These are phyloP conservation scores for Volucella bombylans DNA, from an alignment of 2,888 invertebrate species.

Conservation along the genomic window DNA sequence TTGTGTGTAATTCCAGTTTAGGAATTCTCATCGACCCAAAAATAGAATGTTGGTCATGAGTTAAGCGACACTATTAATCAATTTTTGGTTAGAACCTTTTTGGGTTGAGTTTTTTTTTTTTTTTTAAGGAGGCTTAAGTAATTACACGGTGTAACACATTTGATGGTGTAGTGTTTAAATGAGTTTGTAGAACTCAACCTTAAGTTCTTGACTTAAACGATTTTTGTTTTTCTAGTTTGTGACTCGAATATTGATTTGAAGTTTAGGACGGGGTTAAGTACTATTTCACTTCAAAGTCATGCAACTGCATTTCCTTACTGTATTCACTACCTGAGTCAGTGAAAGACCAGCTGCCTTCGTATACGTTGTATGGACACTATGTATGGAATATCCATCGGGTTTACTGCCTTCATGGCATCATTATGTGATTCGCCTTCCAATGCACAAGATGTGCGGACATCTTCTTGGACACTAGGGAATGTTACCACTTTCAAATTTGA, in stretches of 20 bases:
- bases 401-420: too few species aligned
- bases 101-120: constrained; percentile 6
- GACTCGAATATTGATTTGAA: neutral
- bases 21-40: constrained; percentile 20
- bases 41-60: constrained; percentile 25
- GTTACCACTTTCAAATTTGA: too few species aligned
- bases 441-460: too few species aligned
- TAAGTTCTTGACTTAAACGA: neutral
- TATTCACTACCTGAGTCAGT: too few species aligned
- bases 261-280: neutral
- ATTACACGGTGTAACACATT: constrained; percentile 7
- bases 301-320: neutral
- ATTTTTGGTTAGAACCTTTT: constrained; percentile 38
- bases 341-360: too few species aligned
- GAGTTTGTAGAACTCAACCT: neutral
- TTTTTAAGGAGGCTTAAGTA: constrained; percentile 5
- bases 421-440: too few species aligned
- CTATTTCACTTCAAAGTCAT: neutral
- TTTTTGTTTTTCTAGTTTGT: neutral
- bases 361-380: too few species aligned
- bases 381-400: too few species aligned
- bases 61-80: constrained; percentile 32
- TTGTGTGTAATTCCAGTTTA: constrained; percentile 7
- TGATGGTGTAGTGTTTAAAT: neutral
- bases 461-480: too few species aligned